A percentile compares a stretch with the other conserved stretches of the same genome.
Conservation (phyloP, 2,113 vertebrate species). For the Excalfactoria chinensis region DNA sequence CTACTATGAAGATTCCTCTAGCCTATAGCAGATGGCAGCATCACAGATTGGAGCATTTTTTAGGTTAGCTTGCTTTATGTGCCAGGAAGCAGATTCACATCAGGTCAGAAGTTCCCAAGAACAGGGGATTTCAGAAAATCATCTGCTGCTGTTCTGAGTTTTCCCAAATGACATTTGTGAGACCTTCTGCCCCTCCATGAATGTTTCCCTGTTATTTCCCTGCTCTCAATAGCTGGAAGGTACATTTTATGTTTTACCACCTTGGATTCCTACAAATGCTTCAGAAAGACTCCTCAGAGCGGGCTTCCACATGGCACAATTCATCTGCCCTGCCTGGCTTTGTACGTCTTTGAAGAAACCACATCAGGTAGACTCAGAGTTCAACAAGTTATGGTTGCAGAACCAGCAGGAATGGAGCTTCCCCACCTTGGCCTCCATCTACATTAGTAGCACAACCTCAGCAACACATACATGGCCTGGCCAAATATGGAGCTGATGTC, state of each 20-base stretch:
- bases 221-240: background rate
- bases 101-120: background rate
- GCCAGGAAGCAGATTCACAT: background rate
- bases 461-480: background rate
- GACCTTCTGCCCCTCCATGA: background rate
- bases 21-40: background rate
- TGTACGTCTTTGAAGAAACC: background rate
- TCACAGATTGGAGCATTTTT: background rate
- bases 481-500: background rate
- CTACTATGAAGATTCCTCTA: background rate
- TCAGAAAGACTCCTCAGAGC: background rate
- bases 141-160: background rate
- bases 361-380: background rate
- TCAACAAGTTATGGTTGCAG: background rate
- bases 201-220: background rate
- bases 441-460: background rate
- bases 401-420: background rate
- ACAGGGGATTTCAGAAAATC: background rate
- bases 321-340: background rate
- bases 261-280: background rate
- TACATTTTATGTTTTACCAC: background rate
- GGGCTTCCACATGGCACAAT: background rate
- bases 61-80: background rate
- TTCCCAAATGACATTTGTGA: background rate
- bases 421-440: background rate